Evolutionary conservation across 53 echinoderm and acorn worm genomes (phyloP), one percentile per base, ranked within the genome.

Genomic region (Glandiceps talaboti): DNA sequence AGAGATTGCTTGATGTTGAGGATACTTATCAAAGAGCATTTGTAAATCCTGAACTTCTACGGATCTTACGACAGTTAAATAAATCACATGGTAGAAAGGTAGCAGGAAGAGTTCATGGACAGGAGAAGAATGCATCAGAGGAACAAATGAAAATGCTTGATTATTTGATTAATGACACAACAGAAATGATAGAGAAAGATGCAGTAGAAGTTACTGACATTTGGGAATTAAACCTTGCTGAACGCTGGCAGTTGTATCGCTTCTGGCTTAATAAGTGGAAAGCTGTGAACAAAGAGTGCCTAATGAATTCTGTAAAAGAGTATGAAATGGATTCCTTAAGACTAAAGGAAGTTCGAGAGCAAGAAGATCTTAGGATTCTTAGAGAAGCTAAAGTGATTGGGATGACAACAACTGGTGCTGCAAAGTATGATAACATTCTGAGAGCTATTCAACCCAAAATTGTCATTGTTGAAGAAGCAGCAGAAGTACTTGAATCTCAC

Each of bases 401-500:
- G 1, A 31, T 78, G 32, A 78, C 79, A 78, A 78, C 79, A 12
- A 78, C 79, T 26, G 79, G 79, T 1, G 79, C 79, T 78, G 79
- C 79, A 32, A 78, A 26, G 26, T 32, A 78, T 78, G 31, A 32
- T 32, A 28, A 30, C 31, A 14, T 78, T 1, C n/a, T 78, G 1
- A 30, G 32, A 27, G n/a, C 0, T 1, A 32, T 78, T 14, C 32
- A 32, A 78, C 79, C 79, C 0, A 30, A 28, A 32, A 78, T 78
- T 14, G 29, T 81, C n/a, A 80, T 94, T 32, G 91, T 94, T 1
- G 94, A 94, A 76, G 94, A 94, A 77, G 99, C 99, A 30, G 97
- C 97, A 30, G 97, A 97, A 77, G 91, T 97, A 33, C 85, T 97
- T 25, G 97, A 97, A 75, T 88, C 99, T 26, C 99, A 97, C 80